Base-by-base conservation (phyloP, 1,140 invertebrate species). In the Cydia fagiglandana region DNA sequence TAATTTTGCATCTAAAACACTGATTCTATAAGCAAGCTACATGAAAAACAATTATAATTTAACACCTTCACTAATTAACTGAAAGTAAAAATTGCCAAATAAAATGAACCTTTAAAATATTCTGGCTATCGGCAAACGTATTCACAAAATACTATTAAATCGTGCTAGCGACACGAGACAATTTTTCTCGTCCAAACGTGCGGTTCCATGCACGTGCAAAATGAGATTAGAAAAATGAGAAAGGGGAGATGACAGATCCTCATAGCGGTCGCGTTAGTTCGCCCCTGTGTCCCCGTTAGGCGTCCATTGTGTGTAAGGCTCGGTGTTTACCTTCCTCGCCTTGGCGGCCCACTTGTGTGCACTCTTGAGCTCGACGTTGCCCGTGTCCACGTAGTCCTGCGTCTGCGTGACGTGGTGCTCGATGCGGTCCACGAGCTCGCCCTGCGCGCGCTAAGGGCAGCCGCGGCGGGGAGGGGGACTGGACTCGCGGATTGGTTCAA, bases 371-470 rank as follows among this genome's bases (percentile, higher is more conserved):
- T 98, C 95, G 77, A 94, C 94, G 83, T 95, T 96, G 77, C 97
- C 97, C 73, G 95, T 94, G 87, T 96, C 95, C 80, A 98, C 96
- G 93, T 97, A 97, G 91, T 98, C 96, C 81, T 88, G 90, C 77
- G 97, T 96, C 89, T 96, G 95, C 82, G 96, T 95, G 73, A 98
- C 97, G 93, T 98, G 97, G 94, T 97, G 97, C 94, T 98, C 97
- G 92, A 98, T 97, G 86, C 96, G 94, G 94, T 98, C 97, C 85
- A 98, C 95, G 95, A 98, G 96, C 94, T 98, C 97, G 87, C 97
- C 97, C 97, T 98, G 91, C 88, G 88, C 83, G 85, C 82, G 80
- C 89, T 90, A 93, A 91, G 82, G 85, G 81, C 81, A 79, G 83
- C 84, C 86, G 86, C 89, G 88, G 89, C 86, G 85, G 86, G 86